These are phyloP conservation scores for Takifugu ocellatus DNA, from an alignment of 2,797 vertebrate genomes.

Conservation along the genomic window DNA sequence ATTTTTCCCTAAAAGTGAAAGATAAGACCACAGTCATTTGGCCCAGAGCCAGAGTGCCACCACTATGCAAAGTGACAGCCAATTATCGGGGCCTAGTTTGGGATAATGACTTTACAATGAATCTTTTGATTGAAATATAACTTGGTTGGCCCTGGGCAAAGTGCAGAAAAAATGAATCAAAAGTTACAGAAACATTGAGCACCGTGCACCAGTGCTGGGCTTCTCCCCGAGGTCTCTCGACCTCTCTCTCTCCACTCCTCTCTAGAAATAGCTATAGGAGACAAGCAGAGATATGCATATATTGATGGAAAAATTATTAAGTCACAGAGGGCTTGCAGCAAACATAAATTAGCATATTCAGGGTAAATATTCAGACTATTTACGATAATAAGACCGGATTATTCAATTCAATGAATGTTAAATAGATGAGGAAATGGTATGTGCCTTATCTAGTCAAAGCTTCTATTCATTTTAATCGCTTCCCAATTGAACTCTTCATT, in stretches of 20 bases:
- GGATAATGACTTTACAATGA: slow-evolving; percentile 86
- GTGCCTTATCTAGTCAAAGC: slow-evolving; percentile 88
- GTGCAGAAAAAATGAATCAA: slow-evolving; percentile 50
- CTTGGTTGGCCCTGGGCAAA: slow-evolving; percentile 79
- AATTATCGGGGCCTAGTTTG: slow-evolving; percentile 82
- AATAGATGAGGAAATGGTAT: slow-evolving; percentile 89
- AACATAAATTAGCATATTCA: slow-evolving; percentile 99
- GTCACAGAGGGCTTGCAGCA: slow-evolving; percentile 88
- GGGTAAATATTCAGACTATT: slow-evolving; percentile 99
- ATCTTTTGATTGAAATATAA: slow-evolving; percentile 88
- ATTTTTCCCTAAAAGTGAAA: slow-evolving; percentile 83
- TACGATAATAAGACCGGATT: slow-evolving; percentile 99
- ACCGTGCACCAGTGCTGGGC: slow-evolving; percentile 70
- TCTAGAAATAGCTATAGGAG: slow-evolving; percentile 65
- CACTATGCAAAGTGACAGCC: slow-evolving; percentile 88
- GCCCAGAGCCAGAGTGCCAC: slow-evolving; percentile 81
- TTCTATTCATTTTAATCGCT: slow-evolving; percentile 94
- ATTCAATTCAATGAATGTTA: slow-evolving; percentile 99
- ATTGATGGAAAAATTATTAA: slow-evolving; percentile 80
- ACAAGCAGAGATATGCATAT: slow-evolving; percentile 68
- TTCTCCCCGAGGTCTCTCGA: slow-evolving; percentile 28
- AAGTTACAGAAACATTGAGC: slow-evolving; percentile 82
- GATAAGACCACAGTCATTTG: slow-evolving; percentile 87
- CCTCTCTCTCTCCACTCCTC: slow-evolving; percentile 45
- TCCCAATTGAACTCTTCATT: slow-evolving; percentile 86